Conservation (phyloP, 2,797 vertebrate species). For the Sebastiscus albofasciatus region DNA sequence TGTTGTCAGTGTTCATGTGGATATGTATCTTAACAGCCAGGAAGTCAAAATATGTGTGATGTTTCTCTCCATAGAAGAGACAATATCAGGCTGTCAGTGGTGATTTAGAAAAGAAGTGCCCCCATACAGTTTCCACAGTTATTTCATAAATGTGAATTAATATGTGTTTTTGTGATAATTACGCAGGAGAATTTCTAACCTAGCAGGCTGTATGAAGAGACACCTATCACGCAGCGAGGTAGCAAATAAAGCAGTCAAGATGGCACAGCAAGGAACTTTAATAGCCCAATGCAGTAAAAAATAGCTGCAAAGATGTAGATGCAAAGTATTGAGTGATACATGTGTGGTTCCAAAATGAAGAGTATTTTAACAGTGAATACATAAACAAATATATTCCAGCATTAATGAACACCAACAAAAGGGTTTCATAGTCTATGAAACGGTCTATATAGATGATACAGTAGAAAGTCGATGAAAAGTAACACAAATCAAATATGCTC, state of each 20-base stretch:
- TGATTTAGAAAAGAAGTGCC: neutral
- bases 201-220: neutral
- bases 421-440: neutral
- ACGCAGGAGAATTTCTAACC: neutral
- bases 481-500: neutral
- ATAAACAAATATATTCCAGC: neutral
- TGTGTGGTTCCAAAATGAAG: neutral
- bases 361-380: neutral
- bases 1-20: neutral
- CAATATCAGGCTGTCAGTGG: neutral
- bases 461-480: neutral
- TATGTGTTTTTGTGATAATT: neutral
- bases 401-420: neutral
- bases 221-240: neutral
- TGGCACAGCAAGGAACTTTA: neutral
- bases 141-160: neutral
- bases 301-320: neutral
- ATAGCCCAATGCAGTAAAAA: neutral
- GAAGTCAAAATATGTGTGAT: neutral
- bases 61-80: neutral
- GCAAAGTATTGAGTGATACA: neutral
- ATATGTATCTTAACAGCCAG: neutral
- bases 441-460: neutral
- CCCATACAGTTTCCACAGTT: neutral
- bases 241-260: conserved; percentile 5